Conservation (phyloP, 1,140 invertebrate species). For the Diplogasteroides magnus region DNA sequence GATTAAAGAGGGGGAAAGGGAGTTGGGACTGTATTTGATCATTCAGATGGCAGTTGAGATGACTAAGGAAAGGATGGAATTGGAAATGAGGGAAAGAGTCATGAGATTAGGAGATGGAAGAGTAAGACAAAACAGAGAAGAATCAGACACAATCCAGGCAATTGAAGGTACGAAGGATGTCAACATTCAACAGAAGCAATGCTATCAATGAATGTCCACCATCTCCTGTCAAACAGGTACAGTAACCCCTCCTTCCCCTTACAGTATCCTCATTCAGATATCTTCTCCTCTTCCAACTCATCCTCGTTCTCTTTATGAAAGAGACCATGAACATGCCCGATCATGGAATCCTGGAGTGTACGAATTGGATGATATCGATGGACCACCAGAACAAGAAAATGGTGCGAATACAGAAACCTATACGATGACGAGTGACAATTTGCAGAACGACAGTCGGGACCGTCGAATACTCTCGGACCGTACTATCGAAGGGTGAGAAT, state of each 20-base stretch:
- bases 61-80: neutral
- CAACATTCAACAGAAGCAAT: neutral
- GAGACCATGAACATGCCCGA: conserved; percentile 30
- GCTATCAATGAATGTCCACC: neutral
- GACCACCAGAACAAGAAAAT: neutral
- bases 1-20: no score
- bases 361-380: neutral
- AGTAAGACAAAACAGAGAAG: neutral
- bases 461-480: no score
- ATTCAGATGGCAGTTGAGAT: neutral
- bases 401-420: no score
- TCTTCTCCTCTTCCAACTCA: conserved; percentile 29
- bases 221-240: neutral
- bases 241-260: neutral
- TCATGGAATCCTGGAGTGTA: conserved; percentile 29
- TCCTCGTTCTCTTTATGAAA: conserved; percentile 23
- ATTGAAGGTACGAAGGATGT: neutral
- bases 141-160: neutral
- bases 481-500: no score
- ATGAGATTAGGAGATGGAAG: neutral
- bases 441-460: no score
- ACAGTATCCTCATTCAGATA: conserved; percentile 13
- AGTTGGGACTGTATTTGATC: no score
- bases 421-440: no score
- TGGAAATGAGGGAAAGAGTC: neutral